Percentiles rank a stretch among this genome's conserved stretches.
Evolutionary conservation across 2,797 vertebrate genomes (phyloP).

Genomic region (Taeniopygia guttata): DNA sequence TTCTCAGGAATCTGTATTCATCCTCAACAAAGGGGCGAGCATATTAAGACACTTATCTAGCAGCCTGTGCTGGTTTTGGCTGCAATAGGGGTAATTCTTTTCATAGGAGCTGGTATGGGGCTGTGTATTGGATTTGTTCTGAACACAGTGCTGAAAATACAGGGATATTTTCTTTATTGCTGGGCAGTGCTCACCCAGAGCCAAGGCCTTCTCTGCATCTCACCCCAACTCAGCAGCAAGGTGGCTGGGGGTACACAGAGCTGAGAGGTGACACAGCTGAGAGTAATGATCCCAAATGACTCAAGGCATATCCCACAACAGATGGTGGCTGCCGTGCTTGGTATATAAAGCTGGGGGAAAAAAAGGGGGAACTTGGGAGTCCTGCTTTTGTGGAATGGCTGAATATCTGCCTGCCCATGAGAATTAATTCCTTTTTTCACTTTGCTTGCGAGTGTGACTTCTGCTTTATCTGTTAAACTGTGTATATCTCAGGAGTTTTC

Average conservation of each 20-base stretch:
- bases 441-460: not conserved
- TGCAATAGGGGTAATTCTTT: not conserved
- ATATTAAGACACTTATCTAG: not conserved
- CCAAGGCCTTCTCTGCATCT: not conserved
- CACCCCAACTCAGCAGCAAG: not conserved
- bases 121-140: not conserved
- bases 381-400: accelerated
- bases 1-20: not conserved
- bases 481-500: not conserved
- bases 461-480: not conserved
- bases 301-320: not conserved
- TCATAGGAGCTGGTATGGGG: not conserved
- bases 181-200: not conserved
- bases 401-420: not conserved
- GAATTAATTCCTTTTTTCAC: not conserved
- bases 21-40: not conserved
- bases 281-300: not conserved
- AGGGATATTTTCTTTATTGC: not conserved
- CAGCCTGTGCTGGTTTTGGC: not conserved
- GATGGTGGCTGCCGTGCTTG: not conserved
- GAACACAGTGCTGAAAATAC: not conserved
- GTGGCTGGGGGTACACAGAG: no score
- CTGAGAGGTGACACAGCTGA: not conserved
- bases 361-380: not conserved
- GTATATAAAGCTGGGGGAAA: not conserved